Percentiles rank a stretch among this genome's conserved stretches.
phyloP scores from a whole-genome alignment of 2,888 invertebrate species.

The Pyrrhosoma nymphula region DNA sequence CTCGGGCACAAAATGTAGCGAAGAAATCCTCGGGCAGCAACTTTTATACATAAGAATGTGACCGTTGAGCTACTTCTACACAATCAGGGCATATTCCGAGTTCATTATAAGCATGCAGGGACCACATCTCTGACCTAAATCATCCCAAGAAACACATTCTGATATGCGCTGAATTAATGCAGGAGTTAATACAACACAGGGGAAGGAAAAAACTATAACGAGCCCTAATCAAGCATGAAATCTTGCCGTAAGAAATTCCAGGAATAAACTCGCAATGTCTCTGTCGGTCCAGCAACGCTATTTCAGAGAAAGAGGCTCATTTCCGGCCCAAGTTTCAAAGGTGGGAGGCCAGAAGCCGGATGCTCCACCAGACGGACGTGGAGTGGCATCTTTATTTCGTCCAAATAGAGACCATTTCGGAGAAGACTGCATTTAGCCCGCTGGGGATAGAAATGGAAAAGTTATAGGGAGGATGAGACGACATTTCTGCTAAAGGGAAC shows the following conservation, averaged over 20 bases:
- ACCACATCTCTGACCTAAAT: neutral
- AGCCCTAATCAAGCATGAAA: neutral
- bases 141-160: neutral
- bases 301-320: neutral
- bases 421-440: neutral
- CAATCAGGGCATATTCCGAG: too few relatives aligned
- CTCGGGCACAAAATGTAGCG: too few relatives aligned
- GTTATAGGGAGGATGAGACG: neutral
- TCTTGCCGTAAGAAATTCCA: neutral
- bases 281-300: too few relatives aligned
- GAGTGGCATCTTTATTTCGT: conserved; percentile 21
- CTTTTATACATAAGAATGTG: too few relatives aligned
- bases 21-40: neutral
- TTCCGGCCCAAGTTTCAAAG: neutral
- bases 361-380: neutral
- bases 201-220: neutral
- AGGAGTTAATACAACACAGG: too few relatives aligned
- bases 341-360: neutral
- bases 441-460: neutral
- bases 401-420: neutral
- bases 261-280: neutral
- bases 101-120: neutral
- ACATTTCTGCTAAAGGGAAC: neutral
- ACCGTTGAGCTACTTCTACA: too few relatives aligned
- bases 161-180: neutral